Evolutionary conservation across 2,113 vertebrate species (phyloP).

Genomic region (Blennius ocellaris): DNA sequence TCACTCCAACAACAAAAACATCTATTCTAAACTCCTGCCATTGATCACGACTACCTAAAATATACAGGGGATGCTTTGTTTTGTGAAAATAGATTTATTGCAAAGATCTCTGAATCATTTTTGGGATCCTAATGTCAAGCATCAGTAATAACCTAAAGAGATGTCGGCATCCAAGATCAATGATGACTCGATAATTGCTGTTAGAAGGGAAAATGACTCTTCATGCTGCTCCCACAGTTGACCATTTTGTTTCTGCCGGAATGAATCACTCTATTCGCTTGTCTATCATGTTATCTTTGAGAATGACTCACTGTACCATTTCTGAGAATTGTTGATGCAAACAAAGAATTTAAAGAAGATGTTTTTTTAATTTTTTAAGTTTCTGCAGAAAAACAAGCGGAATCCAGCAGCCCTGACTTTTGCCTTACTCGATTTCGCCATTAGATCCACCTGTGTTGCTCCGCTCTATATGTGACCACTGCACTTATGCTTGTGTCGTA

Average conservation of each 20-base stretch:
- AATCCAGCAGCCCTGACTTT: neutral
- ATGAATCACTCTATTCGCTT: slow-evolving; percentile 23
- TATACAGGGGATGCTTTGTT: neutral
- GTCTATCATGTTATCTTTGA: slow-evolving; percentile 9
- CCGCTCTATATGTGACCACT: neutral
- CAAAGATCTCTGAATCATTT: neutral
- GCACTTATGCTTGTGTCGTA: neutral
- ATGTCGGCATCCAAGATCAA: neutral
- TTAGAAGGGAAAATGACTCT: slow-evolving; percentile 15
- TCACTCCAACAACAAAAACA: no score
- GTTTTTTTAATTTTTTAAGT: no score
- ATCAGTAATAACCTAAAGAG: no score
- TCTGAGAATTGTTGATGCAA: neutral
- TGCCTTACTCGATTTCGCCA: neutral
- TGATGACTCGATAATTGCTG: slow-evolving; percentile 9
- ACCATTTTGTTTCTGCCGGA: slow-evolving; percentile 12
- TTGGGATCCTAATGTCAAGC: neutral
- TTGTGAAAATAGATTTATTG: neutral
- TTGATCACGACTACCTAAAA: no score
- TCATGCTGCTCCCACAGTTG: slow-evolving; percentile 18
- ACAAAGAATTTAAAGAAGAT: neutral
- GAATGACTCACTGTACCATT: slow-evolving; percentile 18
- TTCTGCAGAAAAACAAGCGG: neutral
- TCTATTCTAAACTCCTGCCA: no score
- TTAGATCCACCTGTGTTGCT: neutral